These are phyloP conservation scores for Microctonus hyperodae DNA, from an alignment of 2,888 invertebrate species.

Conservation along the genomic window DNA sequence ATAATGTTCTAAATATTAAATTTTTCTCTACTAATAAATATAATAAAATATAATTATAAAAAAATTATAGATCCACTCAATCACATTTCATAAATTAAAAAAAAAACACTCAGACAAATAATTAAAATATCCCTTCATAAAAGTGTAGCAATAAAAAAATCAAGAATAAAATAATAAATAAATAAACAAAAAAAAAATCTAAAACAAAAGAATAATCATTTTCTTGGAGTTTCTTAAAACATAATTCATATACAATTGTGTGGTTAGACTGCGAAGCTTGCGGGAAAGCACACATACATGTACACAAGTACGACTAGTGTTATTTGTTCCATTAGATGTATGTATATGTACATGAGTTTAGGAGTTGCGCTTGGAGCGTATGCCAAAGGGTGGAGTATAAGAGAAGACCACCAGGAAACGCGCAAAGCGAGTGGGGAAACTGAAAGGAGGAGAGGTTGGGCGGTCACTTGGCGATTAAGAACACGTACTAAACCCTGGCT, in stretches of 20 bases:
- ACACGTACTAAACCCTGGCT: conserved; percentile 61
- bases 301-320: too few relatives aligned
- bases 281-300: neutral
- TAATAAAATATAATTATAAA: too few relatives aligned
- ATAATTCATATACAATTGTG: neutral
- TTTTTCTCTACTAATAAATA: too few relatives aligned
- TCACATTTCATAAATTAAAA: neutral
- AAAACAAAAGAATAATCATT: neutral
- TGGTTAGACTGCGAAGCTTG: neutral
- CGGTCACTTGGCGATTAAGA: conserved; percentile 64
- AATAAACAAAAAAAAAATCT: neutral
- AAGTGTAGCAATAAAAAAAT: too few relatives aligned
- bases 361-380: conserved; percentile 25
- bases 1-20: too few relatives aligned
- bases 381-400: conserved; percentile 36
- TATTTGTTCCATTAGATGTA: neutral
- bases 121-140: too few relatives aligned
- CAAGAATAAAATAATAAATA: too few relatives aligned
- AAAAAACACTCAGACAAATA: too few relatives aligned
- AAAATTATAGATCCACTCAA: too few relatives aligned
- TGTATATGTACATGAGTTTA: neutral
- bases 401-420: conserved; percentile 9
- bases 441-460: conserved; percentile 53
- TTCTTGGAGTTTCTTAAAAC: conserved; percentile 11
- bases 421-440: conserved; percentile 3